Evolutionary conservation across 2,797 vertebrate genomes (phyloP).

Genomic region (Chaenodraco wilsoni): DNA sequence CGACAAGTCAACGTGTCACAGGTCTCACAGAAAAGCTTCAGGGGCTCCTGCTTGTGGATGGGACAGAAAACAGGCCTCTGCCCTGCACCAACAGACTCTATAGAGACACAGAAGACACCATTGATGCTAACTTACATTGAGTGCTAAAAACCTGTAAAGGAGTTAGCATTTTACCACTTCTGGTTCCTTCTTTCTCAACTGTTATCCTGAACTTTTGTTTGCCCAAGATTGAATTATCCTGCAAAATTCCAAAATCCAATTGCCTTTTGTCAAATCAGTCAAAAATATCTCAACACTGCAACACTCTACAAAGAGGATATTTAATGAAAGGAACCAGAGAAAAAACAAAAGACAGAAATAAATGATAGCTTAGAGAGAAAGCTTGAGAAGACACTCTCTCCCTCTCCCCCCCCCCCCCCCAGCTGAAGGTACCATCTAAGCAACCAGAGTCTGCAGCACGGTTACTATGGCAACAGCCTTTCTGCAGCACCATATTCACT

Average conservation of each 20-base stretch:
- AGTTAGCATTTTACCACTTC: no score
- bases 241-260: no score
- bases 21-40: conserved; percentile 99
- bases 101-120: conserved; percentile 50
- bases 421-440: conserved; percentile 37
- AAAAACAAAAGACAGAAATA: not conserved
- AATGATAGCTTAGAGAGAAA: conserved; percentile 3
- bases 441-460: conserved; percentile 47
- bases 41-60: conserved; percentile 96
- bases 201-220: no score
- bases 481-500: conserved; percentile 34
- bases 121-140: not conserved
- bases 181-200: no score
- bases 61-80: conserved; percentile 98
- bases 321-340: not conserved
- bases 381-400: not conserved
- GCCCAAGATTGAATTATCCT: no score
- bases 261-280: no score
- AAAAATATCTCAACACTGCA: no score
- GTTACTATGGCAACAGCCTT: conserved; percentile 72
- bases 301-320: not conserved
- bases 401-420: not conserved
- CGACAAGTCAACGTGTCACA: conserved; percentile 98
- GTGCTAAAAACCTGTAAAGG: no score
- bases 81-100: conserved; percentile 92